These are phyloP conservation scores for Stomatorhinus ivindoensis DNA, from an alignment of 2,113 vertebrate genomes.

Conservation along the genomic window DNA sequence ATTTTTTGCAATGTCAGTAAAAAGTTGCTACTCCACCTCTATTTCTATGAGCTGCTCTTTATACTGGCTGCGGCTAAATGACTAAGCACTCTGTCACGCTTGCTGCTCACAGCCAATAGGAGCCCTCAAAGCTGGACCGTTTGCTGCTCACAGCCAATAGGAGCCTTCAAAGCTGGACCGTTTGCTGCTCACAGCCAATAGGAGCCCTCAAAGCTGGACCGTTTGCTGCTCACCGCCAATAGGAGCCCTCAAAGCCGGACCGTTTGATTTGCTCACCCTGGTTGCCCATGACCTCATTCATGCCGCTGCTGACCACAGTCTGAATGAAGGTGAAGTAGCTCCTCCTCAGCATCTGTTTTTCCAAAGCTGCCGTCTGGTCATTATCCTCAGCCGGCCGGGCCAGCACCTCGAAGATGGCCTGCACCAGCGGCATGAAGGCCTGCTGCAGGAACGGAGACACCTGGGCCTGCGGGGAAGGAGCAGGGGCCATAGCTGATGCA, in stretches of 20 bases:
- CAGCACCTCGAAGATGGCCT: conserved; percentile 88
- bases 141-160: conserved; percentile 50
- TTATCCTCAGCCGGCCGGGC: conserved; percentile 91
- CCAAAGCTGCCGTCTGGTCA: conserved; percentile 89
- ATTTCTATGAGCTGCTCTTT: neutral
- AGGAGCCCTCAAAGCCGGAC: neutral
- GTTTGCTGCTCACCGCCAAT: neutral
- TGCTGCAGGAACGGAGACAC: conserved; percentile 95
- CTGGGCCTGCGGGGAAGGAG: conserved; percentile 62
- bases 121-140: neutral
- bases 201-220: neutral
- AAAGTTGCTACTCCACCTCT: neutral
- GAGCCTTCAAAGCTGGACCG: neutral
- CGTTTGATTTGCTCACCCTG: conserved; percentile 66
- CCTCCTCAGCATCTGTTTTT: conserved; percentile 90
- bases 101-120: neutral
- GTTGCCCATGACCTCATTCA: conserved; percentile 91
- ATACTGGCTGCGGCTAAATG: neutral
- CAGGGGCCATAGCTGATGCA: neutral
- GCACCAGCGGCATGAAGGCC: conserved; percentile 93
- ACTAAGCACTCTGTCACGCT: neutral
- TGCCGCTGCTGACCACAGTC: conserved; percentile 82
- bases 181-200: neutral
- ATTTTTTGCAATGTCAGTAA: neutral
- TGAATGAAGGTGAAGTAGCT: conserved; percentile 96